A percentile compares a stretch with the other conserved stretches of the same genome.
Conservation (phyloP, 2,113 vertebrate genomes). For the Electrona antarctica region DNA sequence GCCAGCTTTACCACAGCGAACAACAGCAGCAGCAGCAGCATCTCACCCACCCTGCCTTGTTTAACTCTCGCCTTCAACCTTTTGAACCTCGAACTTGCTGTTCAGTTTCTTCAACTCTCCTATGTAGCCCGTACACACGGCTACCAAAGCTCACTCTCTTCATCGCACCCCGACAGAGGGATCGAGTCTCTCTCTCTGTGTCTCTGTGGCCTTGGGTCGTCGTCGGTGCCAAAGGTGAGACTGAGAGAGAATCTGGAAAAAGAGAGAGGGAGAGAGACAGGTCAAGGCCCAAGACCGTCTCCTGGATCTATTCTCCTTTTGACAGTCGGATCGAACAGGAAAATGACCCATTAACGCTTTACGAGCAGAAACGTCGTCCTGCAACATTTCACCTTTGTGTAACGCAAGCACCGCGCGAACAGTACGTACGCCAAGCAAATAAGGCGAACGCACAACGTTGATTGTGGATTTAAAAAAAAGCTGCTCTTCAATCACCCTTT, state of each 20-base stretch:
- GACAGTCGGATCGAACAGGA: conserved; percentile 37
- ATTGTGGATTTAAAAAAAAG: conserved; percentile 58
- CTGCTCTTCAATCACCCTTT: conserved; percentile 39
- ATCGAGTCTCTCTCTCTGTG: conserved; percentile 13
- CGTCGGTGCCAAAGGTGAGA: conserved; percentile 37
- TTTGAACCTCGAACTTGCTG: conserved; percentile 60
- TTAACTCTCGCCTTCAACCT: conserved; percentile 58
- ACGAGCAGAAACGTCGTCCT: conserved; percentile 37
- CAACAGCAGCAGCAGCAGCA: conserved; percentile 48
- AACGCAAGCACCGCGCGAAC: conserved; percentile 18
- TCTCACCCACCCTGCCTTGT: conserved; percentile 70
- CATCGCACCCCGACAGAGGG: conserved; percentile 58
- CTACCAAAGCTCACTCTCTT: conserved; percentile 60
- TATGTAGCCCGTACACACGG: conserved; percentile 29
- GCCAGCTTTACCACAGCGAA: conserved; percentile 60
- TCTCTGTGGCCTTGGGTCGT: conserved; percentile 17
- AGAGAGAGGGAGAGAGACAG: conserved; percentile 34
- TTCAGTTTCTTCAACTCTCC: conserved; percentile 65
- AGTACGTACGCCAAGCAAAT: conserved; percentile 18
- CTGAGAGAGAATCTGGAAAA: conserved; percentile 26
- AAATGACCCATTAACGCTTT: conserved; percentile 42
- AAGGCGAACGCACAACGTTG: conserved; percentile 15
- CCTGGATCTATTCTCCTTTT: conserved; percentile 49
- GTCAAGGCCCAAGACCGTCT: conserved; percentile 26
- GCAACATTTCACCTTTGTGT: conserved; percentile 58